These are phyloP conservation scores for Pleuronectes platessa DNA, from an alignment of 2,113 vertebrate species.

Conservation along the genomic window DNA sequence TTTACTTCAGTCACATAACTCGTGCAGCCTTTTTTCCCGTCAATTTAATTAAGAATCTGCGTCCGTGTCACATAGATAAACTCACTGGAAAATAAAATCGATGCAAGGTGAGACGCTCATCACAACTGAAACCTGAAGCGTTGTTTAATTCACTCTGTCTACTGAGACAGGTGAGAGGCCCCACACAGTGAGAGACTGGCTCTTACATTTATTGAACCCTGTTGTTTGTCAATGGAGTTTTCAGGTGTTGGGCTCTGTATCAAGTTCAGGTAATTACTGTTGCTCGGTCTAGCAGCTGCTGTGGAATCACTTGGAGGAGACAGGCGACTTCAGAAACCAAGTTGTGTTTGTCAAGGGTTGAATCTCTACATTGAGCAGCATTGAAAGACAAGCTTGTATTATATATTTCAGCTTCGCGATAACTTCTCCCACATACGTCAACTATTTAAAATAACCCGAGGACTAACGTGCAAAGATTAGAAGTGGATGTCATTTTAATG, in stretches of 20 bases:
- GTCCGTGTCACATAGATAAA: not conserved
- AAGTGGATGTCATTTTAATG: not conserved
- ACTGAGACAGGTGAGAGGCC: constrained; percentile 26
- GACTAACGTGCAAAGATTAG: not conserved
- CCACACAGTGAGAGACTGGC: constrained; percentile 19
- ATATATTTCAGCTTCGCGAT: too few relatives aligned
- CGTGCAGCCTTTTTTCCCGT: not conserved
- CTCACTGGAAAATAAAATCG: not conserved
- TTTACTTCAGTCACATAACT: not conserved
- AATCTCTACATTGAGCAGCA: not conserved
- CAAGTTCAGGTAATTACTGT: constrained; percentile 72
- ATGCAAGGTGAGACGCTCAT: constrained; percentile 25
- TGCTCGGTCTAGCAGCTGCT: constrained; percentile 28
- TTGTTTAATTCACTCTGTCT: constrained; percentile 44
- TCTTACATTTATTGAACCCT: constrained; percentile 65
- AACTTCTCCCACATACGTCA: not conserved
- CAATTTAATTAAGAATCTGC: too few relatives aligned
- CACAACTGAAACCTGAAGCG: constrained; percentile 47
- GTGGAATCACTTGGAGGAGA: too few relatives aligned
- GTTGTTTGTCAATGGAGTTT: constrained; percentile 40
- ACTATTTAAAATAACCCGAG: constrained; percentile 7
- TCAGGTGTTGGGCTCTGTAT: constrained; percentile 68
- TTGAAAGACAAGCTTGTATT: not conserved
- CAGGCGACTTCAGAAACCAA: too few relatives aligned
- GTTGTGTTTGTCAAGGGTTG: too few relatives aligned